A percentile compares a stretch with the other conserved stretches of the same genome.
Evolutionary conservation across 2,797 vertebrate species (phyloP).

Genomic region (Etheostoma nigrum): DNA sequence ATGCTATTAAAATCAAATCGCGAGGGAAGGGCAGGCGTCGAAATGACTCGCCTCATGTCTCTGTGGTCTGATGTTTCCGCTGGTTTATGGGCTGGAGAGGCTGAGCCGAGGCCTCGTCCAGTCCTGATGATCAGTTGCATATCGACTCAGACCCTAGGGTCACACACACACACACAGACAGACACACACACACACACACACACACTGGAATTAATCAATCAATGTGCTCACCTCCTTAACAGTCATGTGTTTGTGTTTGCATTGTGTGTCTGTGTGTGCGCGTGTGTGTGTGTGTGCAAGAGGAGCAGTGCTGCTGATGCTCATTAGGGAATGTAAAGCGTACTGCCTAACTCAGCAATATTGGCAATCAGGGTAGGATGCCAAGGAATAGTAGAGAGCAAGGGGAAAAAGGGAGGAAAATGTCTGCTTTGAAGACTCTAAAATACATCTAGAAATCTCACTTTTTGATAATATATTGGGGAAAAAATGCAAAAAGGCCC

Average conservation of each 20-base stretch:
- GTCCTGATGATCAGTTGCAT: constrained; percentile 36
- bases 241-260: constrained; percentile 54
- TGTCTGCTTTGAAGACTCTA: constrained; percentile 24
- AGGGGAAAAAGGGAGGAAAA: constrained; percentile 20
- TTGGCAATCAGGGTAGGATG: constrained; percentile 29
- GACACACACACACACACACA: constrained; percentile 5
- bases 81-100: constrained; percentile 25
- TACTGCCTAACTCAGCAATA: constrained; percentile 68
- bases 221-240: constrained; percentile 53
- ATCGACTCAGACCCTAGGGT: constrained; percentile 52
- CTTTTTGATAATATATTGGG: not conserved
- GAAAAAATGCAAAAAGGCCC: not conserved
- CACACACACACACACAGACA: no score
- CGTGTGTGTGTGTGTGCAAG: constrained; percentile 5
- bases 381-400: constrained; percentile 36
- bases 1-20: constrained; percentile 56
- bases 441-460: not conserved
- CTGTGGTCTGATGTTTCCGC: constrained; percentile 28
- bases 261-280: constrained; percentile 25
- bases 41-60: constrained; percentile 23
- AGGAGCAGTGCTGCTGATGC: constrained; percentile 38
- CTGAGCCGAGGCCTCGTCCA: constrained; percentile 27
- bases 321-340: constrained; percentile 65
- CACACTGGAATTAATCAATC: constrained; percentile 61
- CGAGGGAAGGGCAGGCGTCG: constrained; percentile 5